Base-by-base conservation (phyloP, 2,888 invertebrate species). In the Eupithecia tripunctaria region DNA sequence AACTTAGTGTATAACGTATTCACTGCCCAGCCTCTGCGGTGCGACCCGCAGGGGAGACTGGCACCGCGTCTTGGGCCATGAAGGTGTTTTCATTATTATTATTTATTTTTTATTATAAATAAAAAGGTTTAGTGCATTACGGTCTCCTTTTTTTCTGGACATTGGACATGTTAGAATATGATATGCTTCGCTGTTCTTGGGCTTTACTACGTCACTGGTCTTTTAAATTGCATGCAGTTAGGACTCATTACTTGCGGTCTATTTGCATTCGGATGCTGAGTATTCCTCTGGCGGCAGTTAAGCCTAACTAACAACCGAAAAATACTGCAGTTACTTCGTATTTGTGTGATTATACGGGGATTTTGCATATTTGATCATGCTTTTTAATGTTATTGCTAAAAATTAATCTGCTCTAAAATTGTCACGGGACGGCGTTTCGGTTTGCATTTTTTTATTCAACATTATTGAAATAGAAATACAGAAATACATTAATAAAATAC, bases 201-300 rank as follows among this genome's bases (percentile, higher is more conserved):
- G 15, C n/a, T 75, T 21, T 72, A 70, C 75, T 68, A 65, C 29
- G 65, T 21, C 56, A 15, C 63, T 68, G 60, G 70, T 82, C 83
- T 88, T 93, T 91, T 88, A 91, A 90, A 92, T 91, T 90, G 89
- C 88, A 91, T 88, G 86, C 86, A 87, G 87, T 88, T 86, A 87
- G 86, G 87, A 84, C 88, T 89, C 91, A 91, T 91, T 90, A 90
- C 88, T 86, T 85, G 83, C 79, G 84, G 83, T 85, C 84, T 89
- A 88, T 90, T 90, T 90, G 88, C 90, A 91, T 90, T 86, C 82
- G 84, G 85, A 85, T 80, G 78, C 73, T 78, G 81, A 82, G 80
- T 80, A 79, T 78, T 80, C 80, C 80, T 81, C 80, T 70, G 80
- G 70, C 68, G 78, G 74, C 74, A 78, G 79, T 79, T 81, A 78